Percentiles rank a stretch among this genome's conserved stretches.
phyloP scores from a whole-genome alignment of 1,140 invertebrate genomes.

The Calycopis cecrops region DNA sequence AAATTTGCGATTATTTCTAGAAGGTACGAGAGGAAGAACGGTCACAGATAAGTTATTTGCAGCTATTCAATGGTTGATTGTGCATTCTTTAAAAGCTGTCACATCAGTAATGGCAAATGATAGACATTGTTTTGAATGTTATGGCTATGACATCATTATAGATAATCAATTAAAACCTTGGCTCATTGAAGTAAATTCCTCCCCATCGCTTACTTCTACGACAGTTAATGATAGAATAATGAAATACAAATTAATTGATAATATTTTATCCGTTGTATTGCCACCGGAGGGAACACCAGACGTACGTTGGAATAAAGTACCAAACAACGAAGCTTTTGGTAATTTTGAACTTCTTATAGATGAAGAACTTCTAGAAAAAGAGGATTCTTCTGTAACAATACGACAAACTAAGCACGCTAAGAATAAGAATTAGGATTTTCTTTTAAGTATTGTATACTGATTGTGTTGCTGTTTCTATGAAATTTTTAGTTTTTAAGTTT shows the following conservation, averaged over 20 bases:
- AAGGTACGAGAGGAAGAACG: constrained; percentile 91
- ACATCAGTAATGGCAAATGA: constrained; percentile 87
- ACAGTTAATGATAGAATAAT: constrained; percentile 96
- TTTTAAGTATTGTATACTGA: too few species aligned
- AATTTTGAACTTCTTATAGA: constrained; percentile 93
- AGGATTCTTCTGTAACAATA: constrained; percentile 3
- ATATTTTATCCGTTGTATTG: constrained; percentile 93
- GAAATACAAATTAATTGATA: constrained; percentile 96
- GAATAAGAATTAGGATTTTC: background rate
- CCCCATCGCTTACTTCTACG: constrained; percentile 94
- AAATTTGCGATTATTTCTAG: constrained; percentile 92
- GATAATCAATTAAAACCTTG: constrained; percentile 90
- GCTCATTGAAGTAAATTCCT: constrained; percentile 95
- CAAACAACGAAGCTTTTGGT: constrained; percentile 84
- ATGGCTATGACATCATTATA: constrained; percentile 94
- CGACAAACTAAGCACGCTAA: background rate
- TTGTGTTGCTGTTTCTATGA: too few species aligned
- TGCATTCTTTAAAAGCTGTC: constrained; percentile 88
- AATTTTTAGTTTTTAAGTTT: too few species aligned
- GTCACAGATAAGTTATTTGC: constrained; percentile 89
- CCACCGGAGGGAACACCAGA: constrained; percentile 93
- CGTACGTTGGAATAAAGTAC: constrained; percentile 93
- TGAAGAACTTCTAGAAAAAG: constrained; percentile 78
- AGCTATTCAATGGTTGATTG: constrained; percentile 92
- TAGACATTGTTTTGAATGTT: constrained; percentile 91